phyloP scores from a whole-genome alignment of 2,113 vertebrate species.

The Tragulus kanchil region DNA sequence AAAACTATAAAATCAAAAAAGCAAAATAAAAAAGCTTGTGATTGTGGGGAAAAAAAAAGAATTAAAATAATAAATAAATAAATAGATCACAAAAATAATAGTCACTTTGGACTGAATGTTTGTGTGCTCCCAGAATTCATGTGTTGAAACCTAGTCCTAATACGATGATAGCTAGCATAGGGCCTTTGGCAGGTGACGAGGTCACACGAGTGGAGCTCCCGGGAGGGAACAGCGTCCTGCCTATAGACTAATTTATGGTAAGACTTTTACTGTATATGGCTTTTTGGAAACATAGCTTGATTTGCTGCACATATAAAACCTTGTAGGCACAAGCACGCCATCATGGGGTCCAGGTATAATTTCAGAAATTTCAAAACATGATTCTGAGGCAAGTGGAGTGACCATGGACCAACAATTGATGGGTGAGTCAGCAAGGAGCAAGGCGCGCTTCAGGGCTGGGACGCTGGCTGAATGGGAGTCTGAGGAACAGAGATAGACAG shows the following conservation, averaged over 20 bases:
- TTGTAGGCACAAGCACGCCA: not conserved
- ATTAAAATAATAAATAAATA: not conserved
- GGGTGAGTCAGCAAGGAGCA: no score
- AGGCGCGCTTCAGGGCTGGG: no score
- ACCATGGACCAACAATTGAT: accelerated
- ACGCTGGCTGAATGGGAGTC: not conserved
- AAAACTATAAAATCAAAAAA: no score
- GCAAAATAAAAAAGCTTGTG: no score
- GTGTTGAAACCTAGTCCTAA: not conserved
- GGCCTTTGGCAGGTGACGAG: not conserved
- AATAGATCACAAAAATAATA: not conserved
- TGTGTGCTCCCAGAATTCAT: not conserved
- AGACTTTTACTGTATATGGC: not conserved
- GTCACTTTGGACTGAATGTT: not conserved
- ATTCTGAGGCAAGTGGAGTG: not conserved
- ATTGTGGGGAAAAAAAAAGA: no score
- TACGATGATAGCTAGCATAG: not conserved
- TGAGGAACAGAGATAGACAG: not conserved
- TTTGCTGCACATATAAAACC: not conserved
- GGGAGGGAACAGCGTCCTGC: not conserved
- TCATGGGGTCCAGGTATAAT: not conserved
- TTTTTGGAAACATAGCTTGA: not conserved
- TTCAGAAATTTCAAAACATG: not conserved
- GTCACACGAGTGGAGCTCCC: not conserved
- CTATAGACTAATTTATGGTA: not conserved